Base-by-base conservation (phyloP, 2,888 invertebrate genomes). In the Drosophila prolongata region DNA sequence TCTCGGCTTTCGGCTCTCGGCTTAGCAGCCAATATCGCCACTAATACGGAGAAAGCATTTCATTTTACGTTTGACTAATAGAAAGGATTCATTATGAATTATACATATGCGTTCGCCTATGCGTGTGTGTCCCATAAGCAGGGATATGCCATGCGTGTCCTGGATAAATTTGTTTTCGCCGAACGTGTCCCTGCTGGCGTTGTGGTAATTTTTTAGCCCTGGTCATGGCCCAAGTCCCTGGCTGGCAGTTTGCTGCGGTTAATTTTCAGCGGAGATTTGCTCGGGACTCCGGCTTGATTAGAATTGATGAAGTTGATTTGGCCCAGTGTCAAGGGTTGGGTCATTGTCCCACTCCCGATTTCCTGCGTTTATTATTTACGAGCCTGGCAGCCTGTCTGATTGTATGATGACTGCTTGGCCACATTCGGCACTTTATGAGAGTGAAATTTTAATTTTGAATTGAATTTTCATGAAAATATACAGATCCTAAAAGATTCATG, bases 31-130 rank as follows among this genome's bases (percentile, higher is more conserved):
- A 86, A 86, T 81, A 82, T 82, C 79, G 75, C 73, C 71, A 70
- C 82, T 84, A 84, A 82, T 87, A 85, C 82, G 75, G 54, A 62
- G 66, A 85, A 82, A 85, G 78, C 83, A 87, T 85, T 87, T 75
- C 72, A 79, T 87, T 85, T 88, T 82, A 86, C 84, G 83, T 84
- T 80, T 86, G 88, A 80, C 89, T 89, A 88, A 83, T 87, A 85
- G 87, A 86, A 89, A 89, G 85, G 89, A 87, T 89, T 85, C 89
- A 89, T 85, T 88, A 89, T 85, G 87, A 85, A 89, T 85, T 85
- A 85, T 87, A 85, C 73, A 88, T 84, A 85, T 78, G 71, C 59
- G 70, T 69, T 14, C 2, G 57, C 56, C 34, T 30, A 19, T 27
- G 50, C 43, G 30, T 52, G 14, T 40, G 50, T 40, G 49, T 40